Conservation (phyloP, 1,140 invertebrate species). For the Xylocopa sonorina region DNA sequence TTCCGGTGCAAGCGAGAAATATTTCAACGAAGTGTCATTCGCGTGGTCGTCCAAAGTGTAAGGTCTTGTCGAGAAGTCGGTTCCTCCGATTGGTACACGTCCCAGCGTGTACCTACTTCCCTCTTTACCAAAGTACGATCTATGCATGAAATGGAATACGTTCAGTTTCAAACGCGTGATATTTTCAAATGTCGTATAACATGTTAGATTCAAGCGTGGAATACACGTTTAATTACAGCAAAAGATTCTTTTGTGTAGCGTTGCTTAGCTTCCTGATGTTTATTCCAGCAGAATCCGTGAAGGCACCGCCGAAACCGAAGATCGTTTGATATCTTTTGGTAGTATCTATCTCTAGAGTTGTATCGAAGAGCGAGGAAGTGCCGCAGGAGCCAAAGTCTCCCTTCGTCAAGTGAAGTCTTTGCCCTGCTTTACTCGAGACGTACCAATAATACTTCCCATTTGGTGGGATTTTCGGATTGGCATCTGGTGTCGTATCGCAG, state of each 20-base stretch:
- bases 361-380: too few relatives aligned
- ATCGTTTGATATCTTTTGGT: slow-evolving; percentile 83
- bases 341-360: slow-evolving; percentile 46
- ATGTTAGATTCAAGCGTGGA: too few relatives aligned
- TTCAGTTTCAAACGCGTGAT: too few relatives aligned
- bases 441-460: too few relatives aligned
- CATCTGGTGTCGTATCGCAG: too few relatives aligned
- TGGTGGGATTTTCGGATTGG: too few relatives aligned
- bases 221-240: slow-evolving; percentile 80
- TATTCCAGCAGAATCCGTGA: slow-evolving; percentile 92
- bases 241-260: slow-evolving; percentile 83
- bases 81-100: slow-evolving; percentile 87
- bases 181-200: too few relatives aligned
- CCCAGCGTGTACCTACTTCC: slow-evolving; percentile 85
- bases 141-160: slow-evolving; percentile 37
- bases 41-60: slow-evolving; percentile 87
- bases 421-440: neutral
- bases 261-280: slow-evolving; percentile 86
- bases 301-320: slow-evolving; percentile 92
- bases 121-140: slow-evolving; percentile 74
- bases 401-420: too few relatives aligned
- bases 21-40: slow-evolving; percentile 68
- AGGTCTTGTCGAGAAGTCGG: slow-evolving; percentile 87
- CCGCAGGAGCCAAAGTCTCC: too few relatives aligned
- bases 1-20: slow-evolving; percentile 77